A percentile compares a stretch with the other conserved stretches of the same genome.
phyloP scores from a whole-genome alignment of 2,797 vertebrate species.

The Bradypus variegatus region DNA sequence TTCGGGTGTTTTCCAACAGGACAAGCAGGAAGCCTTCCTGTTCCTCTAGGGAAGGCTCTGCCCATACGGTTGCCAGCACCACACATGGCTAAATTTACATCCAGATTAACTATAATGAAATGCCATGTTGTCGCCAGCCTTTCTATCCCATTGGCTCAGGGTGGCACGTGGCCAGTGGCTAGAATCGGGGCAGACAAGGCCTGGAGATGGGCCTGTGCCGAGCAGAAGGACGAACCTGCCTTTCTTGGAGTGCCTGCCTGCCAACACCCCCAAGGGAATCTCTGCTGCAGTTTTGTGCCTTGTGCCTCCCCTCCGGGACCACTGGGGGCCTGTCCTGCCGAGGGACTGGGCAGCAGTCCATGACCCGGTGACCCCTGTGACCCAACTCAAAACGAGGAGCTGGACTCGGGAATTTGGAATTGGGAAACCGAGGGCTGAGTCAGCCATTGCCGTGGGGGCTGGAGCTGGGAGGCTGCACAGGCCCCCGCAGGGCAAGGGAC shows the following conservation, averaged over 20 bases:
- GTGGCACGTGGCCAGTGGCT: fast-evolving
- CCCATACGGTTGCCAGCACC: fast-evolving
- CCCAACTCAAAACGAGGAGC: fast-evolving
- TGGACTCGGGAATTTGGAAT: neutral
- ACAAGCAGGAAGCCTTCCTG: neutral
- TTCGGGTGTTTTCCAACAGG: neutral
- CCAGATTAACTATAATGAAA: neutral
- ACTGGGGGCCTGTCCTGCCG: fast-evolving
- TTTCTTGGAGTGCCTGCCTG: fast-evolving
- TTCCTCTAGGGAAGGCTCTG: neutral
- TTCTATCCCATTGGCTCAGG: fast-evolving
- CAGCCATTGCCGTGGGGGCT: neutral
- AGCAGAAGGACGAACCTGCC: fast-evolving
- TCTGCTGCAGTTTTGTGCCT: too few relatives aligned
- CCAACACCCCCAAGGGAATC: fast-evolving
- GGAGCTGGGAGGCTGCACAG: neutral
- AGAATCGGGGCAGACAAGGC: neutral
- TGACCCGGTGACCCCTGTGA: neutral
- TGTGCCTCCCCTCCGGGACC: neutral
- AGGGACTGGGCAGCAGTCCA: fast-evolving
- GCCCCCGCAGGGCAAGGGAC: neutral
- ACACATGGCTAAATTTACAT: neutral
- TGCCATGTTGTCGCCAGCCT: fast-evolving
- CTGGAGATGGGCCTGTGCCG: too few relatives aligned
- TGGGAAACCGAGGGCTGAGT: neutral